Evolutionary conservation across 2,888 invertebrate species (phyloP).

Genomic region (Neoascia interrupta): DNA sequence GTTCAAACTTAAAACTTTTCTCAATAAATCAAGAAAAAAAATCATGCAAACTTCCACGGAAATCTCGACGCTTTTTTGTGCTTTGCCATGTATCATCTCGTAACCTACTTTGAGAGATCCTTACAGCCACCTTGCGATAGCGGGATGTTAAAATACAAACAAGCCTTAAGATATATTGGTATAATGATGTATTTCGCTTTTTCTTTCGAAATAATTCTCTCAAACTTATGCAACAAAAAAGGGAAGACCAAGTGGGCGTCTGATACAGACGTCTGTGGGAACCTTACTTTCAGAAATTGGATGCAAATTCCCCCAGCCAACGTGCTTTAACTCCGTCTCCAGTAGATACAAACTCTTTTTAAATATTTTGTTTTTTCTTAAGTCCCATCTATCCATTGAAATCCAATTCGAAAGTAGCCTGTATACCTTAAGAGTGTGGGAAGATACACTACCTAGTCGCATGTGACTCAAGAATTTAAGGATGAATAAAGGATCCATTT

Average conservation of each 20-base stretch:
- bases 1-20: too few relatives aligned
- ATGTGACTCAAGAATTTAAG: constrained; percentile 39
- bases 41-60: too few relatives aligned
- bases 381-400: constrained; percentile 21
- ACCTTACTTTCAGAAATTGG: constrained; percentile 22
- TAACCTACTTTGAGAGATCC: too few relatives aligned
- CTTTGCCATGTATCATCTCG: too few relatives aligned
- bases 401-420: constrained; percentile 42
- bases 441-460: not conserved
- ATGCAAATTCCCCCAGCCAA: constrained; percentile 36
- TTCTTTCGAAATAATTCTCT: too few relatives aligned
- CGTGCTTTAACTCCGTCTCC: constrained; percentile 9
- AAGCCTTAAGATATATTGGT: too few relatives aligned
- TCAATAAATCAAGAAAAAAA: too few relatives aligned
- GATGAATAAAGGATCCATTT: constrained; percentile 56
- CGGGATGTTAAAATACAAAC: too few relatives aligned
- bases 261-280: constrained; percentile 18
- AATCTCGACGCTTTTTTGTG: too few relatives aligned
- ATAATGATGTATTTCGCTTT: too few relatives aligned
- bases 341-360: not conserved
- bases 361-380: constrained; percentile 2
- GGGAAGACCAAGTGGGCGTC: not conserved
- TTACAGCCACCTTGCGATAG: too few relatives aligned
- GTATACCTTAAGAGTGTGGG: too few relatives aligned
- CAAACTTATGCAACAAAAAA: not conserved